Base-by-base conservation (phyloP, 2,797 vertebrate species). In the Chlorospingus flavigularis region DNA sequence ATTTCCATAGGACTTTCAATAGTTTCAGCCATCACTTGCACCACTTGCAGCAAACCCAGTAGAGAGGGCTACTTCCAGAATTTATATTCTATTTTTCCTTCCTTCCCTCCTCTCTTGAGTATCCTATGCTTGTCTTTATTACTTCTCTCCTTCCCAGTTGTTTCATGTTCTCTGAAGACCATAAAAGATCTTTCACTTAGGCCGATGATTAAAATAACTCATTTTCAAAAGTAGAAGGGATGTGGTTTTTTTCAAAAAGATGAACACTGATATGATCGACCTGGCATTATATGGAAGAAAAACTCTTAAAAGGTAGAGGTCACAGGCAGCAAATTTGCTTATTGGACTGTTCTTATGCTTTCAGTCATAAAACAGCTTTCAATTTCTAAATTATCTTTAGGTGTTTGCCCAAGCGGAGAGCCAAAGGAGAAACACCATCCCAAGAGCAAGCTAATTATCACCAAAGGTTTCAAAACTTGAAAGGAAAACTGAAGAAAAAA, bases 361-460 rank as follows among this genome's bases (percentile, higher is more conserved):
- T 68, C 48, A 92, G 47, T 73, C 82, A 85, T 62, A 62, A 53
- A 95, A 26, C 50, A 93, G 78, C 58, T 82, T 96, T 92, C 66
- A 73, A 26, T 92, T 91, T 90, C 47, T 73, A 92, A 96, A 94
- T 97, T 95, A 81, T 94, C 81, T 97, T 95, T 89, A 73, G 47
- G 47, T 23, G 24, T 24, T 65, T 94, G 71, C 95, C 93, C 58
- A 91, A 95, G 50, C 30, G 86, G 72, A 86, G 94, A 95, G 87
- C 75, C 68, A 94, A 88, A 86, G 85, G 55, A 93, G 71, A 86
- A 40, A 19, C 17, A 50, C 26, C 33, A 84, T 90, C 70, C 70
- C 65, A 77, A 67, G 61, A 78, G 71, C 3, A 8, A 61, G 30
- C 51, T 93, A 95, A 97, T 97, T 97, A 97, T 93, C 47, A 37